Evolutionary conservation across 2,797 vertebrate genomes (phyloP).

Genomic region (Anniella stebbinsi): DNA sequence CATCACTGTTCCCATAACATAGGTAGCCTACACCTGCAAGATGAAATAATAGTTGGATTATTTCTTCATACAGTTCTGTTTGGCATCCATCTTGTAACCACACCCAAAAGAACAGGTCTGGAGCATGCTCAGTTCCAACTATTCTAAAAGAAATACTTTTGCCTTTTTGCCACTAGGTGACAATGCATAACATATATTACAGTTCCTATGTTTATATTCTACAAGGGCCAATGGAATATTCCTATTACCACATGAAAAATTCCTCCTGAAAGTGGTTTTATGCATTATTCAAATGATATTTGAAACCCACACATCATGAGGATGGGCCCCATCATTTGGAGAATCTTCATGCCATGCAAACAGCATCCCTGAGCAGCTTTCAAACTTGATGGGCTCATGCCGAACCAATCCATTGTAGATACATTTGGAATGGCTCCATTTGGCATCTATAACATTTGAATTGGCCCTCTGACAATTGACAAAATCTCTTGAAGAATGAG

Average conservation of each 20-base stretch:
- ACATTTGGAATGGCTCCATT: slow-evolving; percentile 12
- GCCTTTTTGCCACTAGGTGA: too few relatives aligned
- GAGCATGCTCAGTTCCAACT: too few relatives aligned
- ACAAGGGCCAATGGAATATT: background rate
- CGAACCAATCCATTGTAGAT: background rate
- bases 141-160: too few relatives aligned
- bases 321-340: background rate
- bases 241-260: background rate
- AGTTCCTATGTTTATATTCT: background rate
- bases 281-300: background rate
- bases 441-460: slow-evolving; percentile 20
- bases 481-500: slow-evolving; percentile 8
- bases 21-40: too few relatives aligned
- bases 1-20: background rate
- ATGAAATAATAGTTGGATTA: too few relatives aligned
- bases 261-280: background rate
- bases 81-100: too few relatives aligned
- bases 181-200: too few relatives aligned
- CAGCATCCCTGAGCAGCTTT: background rate
- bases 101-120: too few relatives aligned
- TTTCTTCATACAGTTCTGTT: too few relatives aligned
- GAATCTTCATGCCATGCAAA: background rate
- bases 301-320: background rate
- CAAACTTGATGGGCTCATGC: background rate
- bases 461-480: slow-evolving; percentile 23